Conservation (phyloP, 2,888 invertebrate species). For the Cyrtodaria siliqua region DNA sequence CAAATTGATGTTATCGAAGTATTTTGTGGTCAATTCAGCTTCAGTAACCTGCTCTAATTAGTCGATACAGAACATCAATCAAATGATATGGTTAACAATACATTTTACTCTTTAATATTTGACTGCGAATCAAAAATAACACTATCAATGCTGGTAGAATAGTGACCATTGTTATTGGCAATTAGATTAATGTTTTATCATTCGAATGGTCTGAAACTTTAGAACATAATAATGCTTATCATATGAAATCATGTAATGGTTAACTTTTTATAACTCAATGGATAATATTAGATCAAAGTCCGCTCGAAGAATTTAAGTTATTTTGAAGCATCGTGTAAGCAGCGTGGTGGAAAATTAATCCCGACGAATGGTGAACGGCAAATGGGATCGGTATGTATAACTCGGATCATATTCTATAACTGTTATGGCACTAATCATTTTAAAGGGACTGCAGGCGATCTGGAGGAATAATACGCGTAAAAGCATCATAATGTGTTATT, state of each 20-base stretch:
- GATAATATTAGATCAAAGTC: too few species aligned
- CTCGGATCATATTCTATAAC: too few species aligned
- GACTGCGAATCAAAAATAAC: neutral
- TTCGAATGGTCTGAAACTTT: neutral
- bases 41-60: neutral
- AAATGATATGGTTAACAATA: neutral
- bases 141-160: neutral
- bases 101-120: neutral
- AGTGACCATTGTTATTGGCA: neutral
- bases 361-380: too few species aligned
- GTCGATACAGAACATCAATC: neutral
- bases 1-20: slow-evolving; percentile 5
- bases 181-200: slow-evolving; percentile 7
- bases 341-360: too few species aligned
- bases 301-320: too few species aligned
- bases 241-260: slow-evolving; percentile 2
- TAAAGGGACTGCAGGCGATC: too few species aligned
- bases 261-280: neutral
- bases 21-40: neutral
- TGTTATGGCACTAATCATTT: too few species aligned
- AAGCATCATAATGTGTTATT: too few species aligned
- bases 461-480: too few species aligned
- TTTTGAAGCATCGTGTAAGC: too few species aligned
- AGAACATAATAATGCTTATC: neutral
- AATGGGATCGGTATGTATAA: too few species aligned